phyloP scores from a whole-genome alignment of 2,888 invertebrate genomes.

The Pristionchus maxplancki region DNA sequence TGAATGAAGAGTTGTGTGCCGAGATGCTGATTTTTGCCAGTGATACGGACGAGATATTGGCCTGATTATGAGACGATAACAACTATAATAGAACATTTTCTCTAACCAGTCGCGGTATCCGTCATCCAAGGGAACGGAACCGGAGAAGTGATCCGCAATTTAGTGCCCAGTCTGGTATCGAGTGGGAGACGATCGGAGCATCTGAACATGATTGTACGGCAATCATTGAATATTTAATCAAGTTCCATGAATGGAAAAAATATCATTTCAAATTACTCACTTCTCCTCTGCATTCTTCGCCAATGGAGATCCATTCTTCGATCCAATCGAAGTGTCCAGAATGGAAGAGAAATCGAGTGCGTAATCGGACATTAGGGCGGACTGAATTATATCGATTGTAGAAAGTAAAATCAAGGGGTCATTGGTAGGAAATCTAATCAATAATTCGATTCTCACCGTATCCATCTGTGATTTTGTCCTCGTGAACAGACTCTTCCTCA shows the following conservation, averaged over 20 bases:
- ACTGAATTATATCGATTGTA: background rate
- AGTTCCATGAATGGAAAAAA: background rate
- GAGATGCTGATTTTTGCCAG: constrained; percentile 57
- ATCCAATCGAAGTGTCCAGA: constrained; percentile 43
- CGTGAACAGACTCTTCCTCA: background rate
- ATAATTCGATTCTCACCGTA: background rate
- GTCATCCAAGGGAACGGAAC: constrained; percentile 62
- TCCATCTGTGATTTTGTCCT: constrained; percentile 30
- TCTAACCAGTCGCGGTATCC: constrained; percentile 20
- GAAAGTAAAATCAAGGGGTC: background rate
- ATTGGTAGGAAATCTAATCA: background rate
- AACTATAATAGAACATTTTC: background rate
- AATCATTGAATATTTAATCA: background rate
- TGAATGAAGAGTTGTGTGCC: constrained; percentile 51
- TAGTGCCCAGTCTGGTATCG: constrained; percentile 58
- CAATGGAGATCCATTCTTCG: constrained; percentile 27
- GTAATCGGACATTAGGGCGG: constrained; percentile 11
- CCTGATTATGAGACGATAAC: constrained; percentile 51
- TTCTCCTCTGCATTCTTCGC: background rate
- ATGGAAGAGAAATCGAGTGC: constrained; percentile 23
- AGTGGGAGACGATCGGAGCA: constrained; percentile 51
- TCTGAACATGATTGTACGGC: background rate
- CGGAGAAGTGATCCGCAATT: constrained; percentile 56
- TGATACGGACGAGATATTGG: constrained; percentile 58
- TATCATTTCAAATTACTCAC: background rate